Percentiles rank a stretch among this genome's conserved stretches.
Conservation (phyloP, 2,888 invertebrate species). For the Melieria picta region DNA sequence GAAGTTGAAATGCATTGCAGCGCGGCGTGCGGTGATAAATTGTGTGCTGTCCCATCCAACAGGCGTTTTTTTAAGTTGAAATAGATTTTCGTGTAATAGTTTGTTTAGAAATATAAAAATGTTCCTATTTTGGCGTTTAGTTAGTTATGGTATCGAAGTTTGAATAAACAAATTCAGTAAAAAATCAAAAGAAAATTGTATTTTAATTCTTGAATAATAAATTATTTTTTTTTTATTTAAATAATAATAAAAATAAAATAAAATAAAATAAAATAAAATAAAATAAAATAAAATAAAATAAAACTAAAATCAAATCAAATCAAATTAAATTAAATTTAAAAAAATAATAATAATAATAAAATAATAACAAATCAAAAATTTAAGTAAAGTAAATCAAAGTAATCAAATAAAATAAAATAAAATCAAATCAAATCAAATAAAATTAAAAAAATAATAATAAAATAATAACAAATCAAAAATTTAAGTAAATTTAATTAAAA, state of each 20-base stretch:
- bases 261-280: background rate
- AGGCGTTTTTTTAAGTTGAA: too few relatives aligned
- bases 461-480: background rate
- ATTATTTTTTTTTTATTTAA: too few relatives aligned
- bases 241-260: background rate
- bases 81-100: too few relatives aligned
- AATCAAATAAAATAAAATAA: background rate
- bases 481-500: background rate
- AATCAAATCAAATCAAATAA: background rate
- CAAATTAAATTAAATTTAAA: background rate
- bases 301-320: background rate
- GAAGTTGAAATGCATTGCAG: background rate
- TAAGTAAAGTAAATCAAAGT: background rate
- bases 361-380: background rate
- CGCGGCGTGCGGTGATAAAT: background rate
- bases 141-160: too few relatives aligned
- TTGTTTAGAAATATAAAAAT: too few relatives aligned
- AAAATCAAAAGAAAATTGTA: too few relatives aligned
- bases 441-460: background rate
- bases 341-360: conserved; percentile 13
- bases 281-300: background rate
- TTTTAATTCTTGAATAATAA: too few relatives aligned
- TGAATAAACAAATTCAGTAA: too few relatives aligned
- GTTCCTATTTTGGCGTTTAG: too few relatives aligned
- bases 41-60: background rate